These are phyloP conservation scores for Nycteola revayana DNA, from an alignment of 2,888 invertebrate species.

Conservation along the genomic window DNA sequence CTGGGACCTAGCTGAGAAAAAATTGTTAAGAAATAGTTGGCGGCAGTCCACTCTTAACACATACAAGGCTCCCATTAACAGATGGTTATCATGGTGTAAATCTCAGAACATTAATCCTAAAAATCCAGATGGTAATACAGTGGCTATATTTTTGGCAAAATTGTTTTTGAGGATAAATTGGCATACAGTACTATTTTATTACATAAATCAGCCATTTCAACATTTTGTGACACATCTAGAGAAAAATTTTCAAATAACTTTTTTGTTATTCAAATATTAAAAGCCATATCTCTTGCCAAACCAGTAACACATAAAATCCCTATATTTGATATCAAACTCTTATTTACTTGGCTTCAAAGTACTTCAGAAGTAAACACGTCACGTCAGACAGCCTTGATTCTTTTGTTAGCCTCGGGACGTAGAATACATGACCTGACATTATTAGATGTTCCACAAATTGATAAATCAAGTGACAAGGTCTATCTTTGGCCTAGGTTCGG, in stretches of 20 bases:
- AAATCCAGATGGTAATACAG: background rate
- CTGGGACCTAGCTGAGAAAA: conserved; percentile 1
- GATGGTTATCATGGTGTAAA: conserved; percentile 1
- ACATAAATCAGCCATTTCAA: background rate
- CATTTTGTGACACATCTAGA: background rate
- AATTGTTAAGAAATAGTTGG: background rate
- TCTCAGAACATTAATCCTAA: background rate
- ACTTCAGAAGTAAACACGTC: background rate
- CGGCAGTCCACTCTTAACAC: background rate
- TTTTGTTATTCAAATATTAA: background rate
- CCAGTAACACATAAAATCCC: background rate
- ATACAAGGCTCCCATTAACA: background rate
- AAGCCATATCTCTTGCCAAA: conserved; percentile 1
- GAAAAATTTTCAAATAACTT: background rate
- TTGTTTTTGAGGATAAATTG: background rate
- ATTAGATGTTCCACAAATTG: background rate
- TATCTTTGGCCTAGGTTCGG: conserved; percentile 2
- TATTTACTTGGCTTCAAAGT: background rate
- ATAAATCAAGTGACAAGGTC: background rate
- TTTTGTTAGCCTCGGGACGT: background rate
- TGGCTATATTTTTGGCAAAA: background rate
- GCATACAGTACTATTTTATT: background rate
- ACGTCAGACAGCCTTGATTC: background rate
- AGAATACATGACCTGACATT: background rate
- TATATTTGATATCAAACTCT: background rate